Evolutionary conservation across 1,140 invertebrate genomes (phyloP).

Genomic region (Bombus sibiricus): DNA sequence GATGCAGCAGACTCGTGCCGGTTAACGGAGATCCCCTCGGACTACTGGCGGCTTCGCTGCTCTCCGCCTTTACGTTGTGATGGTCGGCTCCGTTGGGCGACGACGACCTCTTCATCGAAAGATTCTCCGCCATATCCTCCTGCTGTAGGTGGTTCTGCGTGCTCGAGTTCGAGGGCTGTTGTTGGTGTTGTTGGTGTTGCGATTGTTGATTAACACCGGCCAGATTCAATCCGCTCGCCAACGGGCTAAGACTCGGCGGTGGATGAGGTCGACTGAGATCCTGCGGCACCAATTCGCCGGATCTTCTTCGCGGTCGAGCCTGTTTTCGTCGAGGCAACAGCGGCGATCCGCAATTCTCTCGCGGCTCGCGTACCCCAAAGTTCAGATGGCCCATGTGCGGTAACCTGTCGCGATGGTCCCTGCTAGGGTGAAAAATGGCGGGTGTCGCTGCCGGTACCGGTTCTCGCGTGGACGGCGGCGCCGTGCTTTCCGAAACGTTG

Average conservation of each 20-base stretch:
- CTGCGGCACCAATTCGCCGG: conserved; percentile 88
- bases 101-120: conserved; percentile 76
- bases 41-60: conserved; percentile 78
- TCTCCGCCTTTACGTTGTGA: conserved; percentile 74
- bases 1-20: conserved; percentile 72
- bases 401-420: conserved; percentile 74
- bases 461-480: conserved; percentile 52
- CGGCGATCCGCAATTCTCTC: conserved; percentile 86
- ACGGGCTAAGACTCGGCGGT: conserved; percentile 75
- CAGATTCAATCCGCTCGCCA: conserved; percentile 72
- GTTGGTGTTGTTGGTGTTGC: conserved; percentile 43
- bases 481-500: conserved; percentile 59
- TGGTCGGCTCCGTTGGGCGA: conserved; percentile 63
- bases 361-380: conserved; percentile 81
- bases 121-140: conserved; percentile 79
- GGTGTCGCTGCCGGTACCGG: conserved; percentile 46
- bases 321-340: conserved; percentile 89
- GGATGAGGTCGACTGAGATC: conserved; percentile 82
- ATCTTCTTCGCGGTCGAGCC: conserved; percentile 90
- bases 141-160: conserved; percentile 62
- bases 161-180: conserved; percentile 14
- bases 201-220: conserved; percentile 49
- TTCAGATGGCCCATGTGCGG: conserved; percentile 83
- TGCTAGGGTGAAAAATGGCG: conserved; percentile 54
- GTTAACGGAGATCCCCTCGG: conserved; percentile 78